Base-by-base conservation (phyloP, 2,113 vertebrate genomes). In the Upupa epops region DNA sequence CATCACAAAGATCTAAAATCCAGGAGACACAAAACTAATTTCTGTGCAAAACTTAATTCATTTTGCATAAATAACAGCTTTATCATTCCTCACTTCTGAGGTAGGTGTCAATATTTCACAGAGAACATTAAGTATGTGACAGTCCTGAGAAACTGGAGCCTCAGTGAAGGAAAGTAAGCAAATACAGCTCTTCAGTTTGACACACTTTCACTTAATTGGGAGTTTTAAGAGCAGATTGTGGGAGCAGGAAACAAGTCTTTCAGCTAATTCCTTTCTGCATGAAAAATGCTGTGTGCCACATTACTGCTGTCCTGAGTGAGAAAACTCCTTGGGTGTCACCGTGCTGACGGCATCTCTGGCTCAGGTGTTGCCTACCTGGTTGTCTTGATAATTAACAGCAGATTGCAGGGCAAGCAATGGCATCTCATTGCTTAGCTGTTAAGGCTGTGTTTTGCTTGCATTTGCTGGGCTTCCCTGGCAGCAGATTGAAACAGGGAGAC, bases 351-450 rank as follows among this genome's bases (percentile, higher is more conserved):
- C 65, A 17, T 13, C 58, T 21, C 37, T 32, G 78, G 72, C 75
- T 83, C 79, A 8, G 55, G 55, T 28, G 55, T 11, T 76, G 64
- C 64, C 45, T 42, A 17, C 75, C 46, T 17, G 51, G 1, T 3
- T 19, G 59, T 32, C 31, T 65, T 32, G 13, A 0, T 8, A 10
- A 42, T 42, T 7, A n/a, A 4, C 10, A 55, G 75, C 46, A 14
- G 75, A 11, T 5, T 40, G 12, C 48, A 24, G 70, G 61, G 21
- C 0, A 3, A 40, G 46, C 34, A 8, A 8, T 22, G 29, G 9
- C 48, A 8, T 19, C 37, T n/a, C 5, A 0, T 31, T 32, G 40
- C 0, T 8, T 52, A 48, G 7, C 3, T 1, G 32, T 13, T 11
- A 15, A 19, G 61, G 55, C 42, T n/a, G 51, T 34, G 3, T 11